Conservation (phyloP, 2,797 vertebrate species). For the Bothrops alternatus region DNA sequence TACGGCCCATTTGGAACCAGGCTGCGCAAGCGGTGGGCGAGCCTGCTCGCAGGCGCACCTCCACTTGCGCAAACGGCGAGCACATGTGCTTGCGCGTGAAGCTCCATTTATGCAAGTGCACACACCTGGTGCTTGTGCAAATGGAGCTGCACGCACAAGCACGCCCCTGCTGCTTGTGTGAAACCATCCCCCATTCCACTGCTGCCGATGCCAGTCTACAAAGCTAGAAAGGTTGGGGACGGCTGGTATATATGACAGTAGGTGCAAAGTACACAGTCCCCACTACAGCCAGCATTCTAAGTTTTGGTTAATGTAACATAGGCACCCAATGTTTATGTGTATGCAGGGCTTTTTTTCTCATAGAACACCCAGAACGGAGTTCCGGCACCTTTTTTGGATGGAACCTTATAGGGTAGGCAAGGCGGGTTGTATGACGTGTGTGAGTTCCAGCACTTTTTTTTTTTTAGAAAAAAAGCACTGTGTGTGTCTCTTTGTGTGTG, state of each 20-base stretch:
- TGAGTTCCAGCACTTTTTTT: too few relatives aligned
- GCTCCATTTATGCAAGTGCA: background rate
- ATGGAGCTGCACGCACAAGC: background rate
- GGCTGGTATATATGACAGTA: too few relatives aligned
- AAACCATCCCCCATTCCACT: background rate
- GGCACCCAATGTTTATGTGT: background rate
- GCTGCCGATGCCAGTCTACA: background rate
- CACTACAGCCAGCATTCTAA: background rate
- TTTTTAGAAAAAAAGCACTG: too few relatives aligned
- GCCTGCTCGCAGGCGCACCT: fast-evolving
- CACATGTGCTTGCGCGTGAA: background rate
- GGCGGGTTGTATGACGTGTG: too few relatives aligned
- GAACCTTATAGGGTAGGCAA: too few relatives aligned
- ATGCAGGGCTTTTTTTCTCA: too few relatives aligned
- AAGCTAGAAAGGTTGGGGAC: background rate
- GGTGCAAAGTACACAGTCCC: background rate
- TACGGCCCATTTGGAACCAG: fast-evolving
- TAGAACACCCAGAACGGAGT: too few relatives aligned
- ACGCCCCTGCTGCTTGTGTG: fast-evolving
- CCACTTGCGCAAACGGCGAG: fast-evolving
- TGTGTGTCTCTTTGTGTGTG: too few relatives aligned
- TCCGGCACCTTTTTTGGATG: too few relatives aligned
- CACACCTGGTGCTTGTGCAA: background rate
- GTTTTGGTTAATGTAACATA: background rate
- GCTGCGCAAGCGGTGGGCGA: background rate